phyloP scores from a whole-genome alignment of 1,140 invertebrate species.

The Pogonomyrmex barbatus region DNA sequence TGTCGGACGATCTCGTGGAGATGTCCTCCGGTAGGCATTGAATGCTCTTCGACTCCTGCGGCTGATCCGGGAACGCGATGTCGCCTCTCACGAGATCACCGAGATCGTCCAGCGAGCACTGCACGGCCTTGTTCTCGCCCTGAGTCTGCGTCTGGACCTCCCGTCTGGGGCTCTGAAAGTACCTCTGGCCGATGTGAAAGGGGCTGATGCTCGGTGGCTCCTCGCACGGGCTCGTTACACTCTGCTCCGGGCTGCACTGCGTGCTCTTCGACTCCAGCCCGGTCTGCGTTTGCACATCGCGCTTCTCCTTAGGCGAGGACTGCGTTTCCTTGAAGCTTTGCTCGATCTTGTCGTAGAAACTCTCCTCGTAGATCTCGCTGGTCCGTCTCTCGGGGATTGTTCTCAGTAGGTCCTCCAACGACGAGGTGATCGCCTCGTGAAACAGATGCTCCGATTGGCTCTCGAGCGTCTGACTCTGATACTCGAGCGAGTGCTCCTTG shows the following conservation, averaged over 20 bases:
- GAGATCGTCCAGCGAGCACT: slow-evolving; percentile 79
- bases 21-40: slow-evolving; percentile 77
- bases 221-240: slow-evolving; percentile 34
- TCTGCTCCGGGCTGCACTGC: slow-evolving; percentile 73
- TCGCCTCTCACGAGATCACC: slow-evolving; percentile 57
- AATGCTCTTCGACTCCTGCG: slow-evolving; percentile 80
- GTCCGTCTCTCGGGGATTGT: slow-evolving; percentile 38
- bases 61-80: slow-evolving; percentile 76
- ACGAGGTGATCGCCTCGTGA: slow-evolving; percentile 11
- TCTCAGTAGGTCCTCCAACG: slow-evolving; percentile 61
- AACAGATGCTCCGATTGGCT: slow-evolving; percentile 68
- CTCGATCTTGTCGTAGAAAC: slow-evolving; percentile 20
- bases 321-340: slow-evolving; percentile 68
- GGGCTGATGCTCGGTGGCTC: slow-evolving; percentile 8
- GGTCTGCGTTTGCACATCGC: slow-evolving; percentile 74
- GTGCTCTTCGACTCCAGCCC: slow-evolving; percentile 76
- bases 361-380: slow-evolving; percentile 19
- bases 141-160: slow-evolving; percentile 83
- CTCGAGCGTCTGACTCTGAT: slow-evolving; percentile 79
- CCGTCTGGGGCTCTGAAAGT: slow-evolving; percentile 75
- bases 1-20: neutral
- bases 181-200: slow-evolving; percentile 10
- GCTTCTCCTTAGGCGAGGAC: slow-evolving; percentile 67
- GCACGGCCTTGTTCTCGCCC: slow-evolving; percentile 81
- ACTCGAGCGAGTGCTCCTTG: slow-evolving; percentile 78